Evolutionary conservation across 2,888 invertebrate genomes (phyloP).

Genomic region (Tinea trinotella): DNA sequence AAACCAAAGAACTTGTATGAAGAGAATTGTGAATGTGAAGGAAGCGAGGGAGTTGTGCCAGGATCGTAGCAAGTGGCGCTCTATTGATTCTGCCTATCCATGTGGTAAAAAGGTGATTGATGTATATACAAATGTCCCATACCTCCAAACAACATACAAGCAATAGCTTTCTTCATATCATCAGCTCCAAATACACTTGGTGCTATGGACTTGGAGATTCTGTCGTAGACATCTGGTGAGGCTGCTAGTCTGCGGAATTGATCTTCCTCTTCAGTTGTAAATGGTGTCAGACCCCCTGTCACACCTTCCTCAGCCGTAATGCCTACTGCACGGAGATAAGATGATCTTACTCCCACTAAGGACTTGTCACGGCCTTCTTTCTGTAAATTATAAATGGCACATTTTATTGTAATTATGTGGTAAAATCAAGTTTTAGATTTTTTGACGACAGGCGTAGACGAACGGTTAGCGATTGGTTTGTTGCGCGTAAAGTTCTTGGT

Average conservation of each 20-base stretch:
- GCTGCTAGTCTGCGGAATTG: slow-evolving; percentile 88
- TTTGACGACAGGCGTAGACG: no score
- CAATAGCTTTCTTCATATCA: slow-evolving; percentile 98
- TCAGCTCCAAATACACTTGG: slow-evolving; percentile 95
- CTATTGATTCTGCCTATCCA: no score
- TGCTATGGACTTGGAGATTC: slow-evolving; percentile 91
- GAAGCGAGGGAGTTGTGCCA: no score
- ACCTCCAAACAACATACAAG: slow-evolving; percentile 95
- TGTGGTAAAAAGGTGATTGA: no score
- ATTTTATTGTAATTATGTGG: no score
- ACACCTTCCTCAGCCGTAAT: slow-evolving; percentile 89
- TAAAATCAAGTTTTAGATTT: no score
- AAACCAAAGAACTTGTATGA: no score
- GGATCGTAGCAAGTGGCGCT: no score
- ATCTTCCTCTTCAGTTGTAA: slow-evolving; percentile 71
- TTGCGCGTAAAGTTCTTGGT: no score
- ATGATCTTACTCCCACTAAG: slow-evolving; percentile 91
- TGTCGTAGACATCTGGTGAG: slow-evolving; percentile 89
- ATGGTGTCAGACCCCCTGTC: slow-evolving; percentile 74
- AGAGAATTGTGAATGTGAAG: no score
- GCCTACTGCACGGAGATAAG: slow-evolving; percentile 96
- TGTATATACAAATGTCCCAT: no score
- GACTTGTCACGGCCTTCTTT: slow-evolving; percentile 82
- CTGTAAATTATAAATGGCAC: slow-evolving; percentile 37
- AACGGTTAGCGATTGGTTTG: no score